phyloP scores from a whole-genome alignment of 2,113 vertebrate species.

The Pagrus major region DNA sequence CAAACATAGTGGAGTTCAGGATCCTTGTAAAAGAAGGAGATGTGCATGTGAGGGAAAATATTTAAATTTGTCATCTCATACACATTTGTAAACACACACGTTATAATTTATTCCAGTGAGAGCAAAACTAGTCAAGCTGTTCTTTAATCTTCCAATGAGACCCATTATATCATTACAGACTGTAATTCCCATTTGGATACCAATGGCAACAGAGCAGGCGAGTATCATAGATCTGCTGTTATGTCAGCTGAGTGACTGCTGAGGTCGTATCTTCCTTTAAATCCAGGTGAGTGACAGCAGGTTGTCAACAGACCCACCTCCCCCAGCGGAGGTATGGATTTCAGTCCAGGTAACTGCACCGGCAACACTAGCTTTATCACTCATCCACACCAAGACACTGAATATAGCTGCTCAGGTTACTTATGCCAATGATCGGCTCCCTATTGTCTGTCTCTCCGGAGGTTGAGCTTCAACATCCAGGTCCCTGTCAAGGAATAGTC shows the following conservation, averaged over 20 bases:
- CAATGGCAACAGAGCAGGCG: not conserved
- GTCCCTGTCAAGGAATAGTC: conserved; percentile 34
- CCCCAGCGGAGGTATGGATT: conserved; percentile 70
- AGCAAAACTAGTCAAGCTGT: not conserved
- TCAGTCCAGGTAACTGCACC: conserved; percentile 59
- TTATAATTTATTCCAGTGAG: not conserved
- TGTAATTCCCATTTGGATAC: not conserved
- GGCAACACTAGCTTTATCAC: conserved; percentile 66
- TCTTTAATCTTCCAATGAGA: conserved; percentile 1
- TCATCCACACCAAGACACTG: conserved; percentile 77
- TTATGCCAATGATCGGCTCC: conserved; percentile 35
- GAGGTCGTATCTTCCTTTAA: conserved; percentile 50
- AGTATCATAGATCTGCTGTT: not conserved
- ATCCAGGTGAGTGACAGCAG: conserved; percentile 51
- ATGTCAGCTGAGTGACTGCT: conserved; percentile 29
- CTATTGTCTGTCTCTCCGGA: conserved; percentile 60
- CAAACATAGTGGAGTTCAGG: conserved; percentile 94
- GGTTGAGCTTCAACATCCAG: conserved; percentile 51
- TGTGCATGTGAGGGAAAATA: not conserved
- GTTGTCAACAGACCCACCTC: conserved; percentile 45
- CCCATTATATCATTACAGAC: not conserved
- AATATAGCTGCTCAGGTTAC: conserved; percentile 83
- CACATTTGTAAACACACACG: not conserved
- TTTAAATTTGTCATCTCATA: not conserved
- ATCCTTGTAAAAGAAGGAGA: conserved; percentile 83